Percentiles rank a stretch among this genome's conserved stretches.
phyloP scores from a whole-genome alignment of 2,797 vertebrate genomes.

The Scleropages formosus region DNA sequence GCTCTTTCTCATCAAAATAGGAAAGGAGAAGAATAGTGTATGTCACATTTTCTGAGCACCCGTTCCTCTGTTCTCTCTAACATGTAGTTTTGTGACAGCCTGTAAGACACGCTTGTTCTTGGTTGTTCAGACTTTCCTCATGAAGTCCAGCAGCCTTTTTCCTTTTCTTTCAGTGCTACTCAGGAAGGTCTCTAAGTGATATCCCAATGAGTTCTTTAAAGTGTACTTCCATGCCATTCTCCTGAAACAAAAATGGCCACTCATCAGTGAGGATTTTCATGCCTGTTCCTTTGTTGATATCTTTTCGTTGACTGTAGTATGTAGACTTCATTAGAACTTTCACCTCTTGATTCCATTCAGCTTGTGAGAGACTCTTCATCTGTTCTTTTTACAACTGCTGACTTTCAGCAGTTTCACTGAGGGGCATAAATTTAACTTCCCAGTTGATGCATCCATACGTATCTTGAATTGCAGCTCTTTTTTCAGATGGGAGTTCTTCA shows the following conservation, averaged over 20 bases:
- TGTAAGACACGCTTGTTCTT: constrained; percentile 13
- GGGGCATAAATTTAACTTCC: constrained; percentile 10
- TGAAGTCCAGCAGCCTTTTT: constrained; percentile 20
- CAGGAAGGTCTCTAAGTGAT: constrained; percentile 18
- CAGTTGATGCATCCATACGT: constrained; percentile 22
- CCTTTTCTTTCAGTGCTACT: constrained; percentile 25
- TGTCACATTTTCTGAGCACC: constrained; percentile 26
- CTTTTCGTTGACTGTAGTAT: constrained; percentile 35
- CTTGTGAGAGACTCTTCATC: constrained; percentile 15
- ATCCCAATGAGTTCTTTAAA: constrained; percentile 32
- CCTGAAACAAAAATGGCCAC: constrained; percentile 30
- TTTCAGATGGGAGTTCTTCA: background rate
- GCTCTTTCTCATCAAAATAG: constrained; percentile 35
- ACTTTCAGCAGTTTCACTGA: constrained; percentile 13
- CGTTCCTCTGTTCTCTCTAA: constrained; percentile 13
- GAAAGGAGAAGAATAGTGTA: constrained; percentile 26
- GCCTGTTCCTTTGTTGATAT: constrained; percentile 28
- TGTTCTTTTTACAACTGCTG: constrained; percentile 13
- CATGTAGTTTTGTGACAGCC: constrained; percentile 20
- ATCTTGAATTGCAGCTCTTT: constrained; percentile 15
- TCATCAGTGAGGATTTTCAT: constrained; percentile 38
- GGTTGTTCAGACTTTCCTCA: constrained; percentile 14
- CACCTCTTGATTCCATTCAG: constrained; percentile 8
- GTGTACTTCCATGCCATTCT: constrained; percentile 31
- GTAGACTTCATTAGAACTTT: constrained; percentile 37